These are phyloP conservation scores for Tenebrosternarchus preto DNA, from an alignment of 2,113 vertebrate species.

Conservation along the genomic window DNA sequence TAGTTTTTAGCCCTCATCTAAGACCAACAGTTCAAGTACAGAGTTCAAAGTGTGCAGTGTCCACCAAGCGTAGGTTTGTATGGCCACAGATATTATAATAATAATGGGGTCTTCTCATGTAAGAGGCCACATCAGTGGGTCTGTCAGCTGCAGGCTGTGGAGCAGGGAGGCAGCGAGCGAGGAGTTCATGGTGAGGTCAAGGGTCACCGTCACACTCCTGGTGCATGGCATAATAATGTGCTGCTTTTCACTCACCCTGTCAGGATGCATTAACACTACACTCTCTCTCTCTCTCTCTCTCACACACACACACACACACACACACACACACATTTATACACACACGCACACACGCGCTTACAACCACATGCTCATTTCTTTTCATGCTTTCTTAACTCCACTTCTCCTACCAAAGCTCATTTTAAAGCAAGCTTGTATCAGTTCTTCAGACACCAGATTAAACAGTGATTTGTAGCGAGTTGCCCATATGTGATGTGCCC, in stretches of 20 bases:
- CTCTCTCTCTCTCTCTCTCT: conserved; percentile 15
- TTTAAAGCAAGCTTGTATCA: background rate
- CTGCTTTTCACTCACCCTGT: conserved; percentile 57
- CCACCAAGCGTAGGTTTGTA: background rate
- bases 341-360: background rate
- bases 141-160: conserved; percentile 34
- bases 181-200: conserved; percentile 45
- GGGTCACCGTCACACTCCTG: conserved; percentile 57
- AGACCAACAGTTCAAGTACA: conserved; percentile 34
- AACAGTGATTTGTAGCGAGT: conserved; percentile 18
- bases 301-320: conserved; percentile 24
- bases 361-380: background rate
- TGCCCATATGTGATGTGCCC: background rate
- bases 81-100: conserved; percentile 25
- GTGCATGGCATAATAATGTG: conserved; percentile 60
- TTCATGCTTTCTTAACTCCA: background rate
- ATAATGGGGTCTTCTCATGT: conserved; percentile 3
- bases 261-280: conserved; percentile 52
- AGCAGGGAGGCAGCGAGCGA: conserved; percentile 15
- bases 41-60: conserved; percentile 13
- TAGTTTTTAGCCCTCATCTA: conserved; percentile 34
- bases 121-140: conserved; percentile 16
- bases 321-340: background rate
- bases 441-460: conserved; percentile 30
- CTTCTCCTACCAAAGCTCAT: conserved; percentile 1